Base-by-base conservation (phyloP, 2,888 invertebrate species). In the Drosophila mulleri region DNA sequence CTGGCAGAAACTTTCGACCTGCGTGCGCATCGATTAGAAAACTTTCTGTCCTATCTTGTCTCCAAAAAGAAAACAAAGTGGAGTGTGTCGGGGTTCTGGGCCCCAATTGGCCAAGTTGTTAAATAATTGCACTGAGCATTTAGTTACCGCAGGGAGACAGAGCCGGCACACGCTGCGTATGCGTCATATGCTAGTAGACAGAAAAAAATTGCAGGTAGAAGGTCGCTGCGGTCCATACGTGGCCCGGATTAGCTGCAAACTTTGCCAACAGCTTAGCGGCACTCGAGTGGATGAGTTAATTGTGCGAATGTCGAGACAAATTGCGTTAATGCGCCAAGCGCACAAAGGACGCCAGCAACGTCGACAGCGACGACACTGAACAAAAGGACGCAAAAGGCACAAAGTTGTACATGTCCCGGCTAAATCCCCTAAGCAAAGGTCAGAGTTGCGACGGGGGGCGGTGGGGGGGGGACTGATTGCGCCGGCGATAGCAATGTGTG, bases 251-350 rank as follows among this genome's bases (percentile, higher is more conserved):
- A 88, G 83, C 85, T 63, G 37, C 16, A 47, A 78, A 82, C 61
- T 80, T 83, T 80, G 71, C 79, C 77, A 68, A 71, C 74, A 83
- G 83, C 84, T 83, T 87, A 82, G 80, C 66, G 72, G 66, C 78
- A 78, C 71, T 78, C 75, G 80, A 80, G 73, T 80, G 86, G 76
- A 83, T 89, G 90, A 90, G 83, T 89, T 90, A 88, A 88, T 88
- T 88, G 88, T 90, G 90, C 74, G 88, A 88, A 90, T 90, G 88
- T 88, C 91, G 85, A 86, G 91, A 88, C 90, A 88, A 88, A 90
- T 90, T 87, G 86, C 87, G 89, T 88, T 90, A 87, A 90, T 86
- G 75, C 90, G 81, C 70, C 76, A 84, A 74, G 85, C 76, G 72
- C 65, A 71, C 73, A 80, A 67, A 61, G 54, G 57, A 53, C 53